Evolutionary conservation across 2,888 invertebrate species (phyloP).

Genomic region (Troides aeacus): DNA sequence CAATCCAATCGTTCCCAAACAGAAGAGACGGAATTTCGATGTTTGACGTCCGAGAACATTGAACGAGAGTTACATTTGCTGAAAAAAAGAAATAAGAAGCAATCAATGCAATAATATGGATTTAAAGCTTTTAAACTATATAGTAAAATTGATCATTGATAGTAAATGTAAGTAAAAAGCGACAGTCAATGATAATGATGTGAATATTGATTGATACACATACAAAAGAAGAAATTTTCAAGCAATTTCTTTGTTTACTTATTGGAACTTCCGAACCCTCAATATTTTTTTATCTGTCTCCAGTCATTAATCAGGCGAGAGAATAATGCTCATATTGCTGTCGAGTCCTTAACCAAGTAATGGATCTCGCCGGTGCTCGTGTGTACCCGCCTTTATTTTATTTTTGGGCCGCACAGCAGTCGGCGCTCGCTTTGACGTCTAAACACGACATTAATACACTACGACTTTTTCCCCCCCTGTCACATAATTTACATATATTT

Average conservation of each 20-base stretch:
- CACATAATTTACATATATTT: conserved; percentile 75
- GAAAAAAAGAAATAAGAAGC: too few species aligned
- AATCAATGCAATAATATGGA: too few species aligned
- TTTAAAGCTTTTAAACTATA: too few species aligned
- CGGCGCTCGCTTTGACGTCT: conserved; percentile 74
- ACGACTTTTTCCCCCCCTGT: conserved; percentile 69
- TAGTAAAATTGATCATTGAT: too few species aligned
- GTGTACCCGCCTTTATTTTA: conserved; percentile 53
- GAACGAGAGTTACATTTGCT: too few species aligned
- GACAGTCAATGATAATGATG: too few species aligned
- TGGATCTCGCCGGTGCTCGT: conserved; percentile 35
- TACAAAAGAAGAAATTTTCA: neutral
- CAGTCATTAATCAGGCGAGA: conserved; percentile 16
- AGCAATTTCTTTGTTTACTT: too few species aligned
- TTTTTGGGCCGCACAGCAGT: conserved; percentile 57
- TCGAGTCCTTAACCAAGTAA: neutral
- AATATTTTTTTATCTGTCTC: neutral
- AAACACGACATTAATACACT: conserved; percentile 78
- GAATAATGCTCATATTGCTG: conserved; percentile 11
- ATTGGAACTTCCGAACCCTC: neutral
- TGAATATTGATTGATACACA: neutral
- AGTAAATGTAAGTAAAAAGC: too few species aligned
- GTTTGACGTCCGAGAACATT: too few species aligned
- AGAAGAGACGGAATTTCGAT: too few species aligned
- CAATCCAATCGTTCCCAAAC: too few species aligned